Evolutionary conservation across 2,888 invertebrate species (phyloP), one percentile per base, ranked within the genome.

Genomic region (Apomyelois bistriatella): DNA sequence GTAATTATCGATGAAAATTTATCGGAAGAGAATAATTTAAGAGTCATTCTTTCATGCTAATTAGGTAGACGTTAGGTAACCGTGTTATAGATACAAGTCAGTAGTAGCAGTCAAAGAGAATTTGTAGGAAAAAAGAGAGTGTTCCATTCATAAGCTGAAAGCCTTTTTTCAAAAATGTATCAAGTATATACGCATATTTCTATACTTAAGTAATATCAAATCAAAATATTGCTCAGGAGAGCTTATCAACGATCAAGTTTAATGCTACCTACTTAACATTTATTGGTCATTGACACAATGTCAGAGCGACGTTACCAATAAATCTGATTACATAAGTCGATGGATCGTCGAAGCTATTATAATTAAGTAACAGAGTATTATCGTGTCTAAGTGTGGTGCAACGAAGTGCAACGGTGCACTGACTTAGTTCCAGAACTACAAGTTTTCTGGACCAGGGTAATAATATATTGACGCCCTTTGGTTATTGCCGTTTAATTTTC

Each of bases 331-430:
- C 15, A 36, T 30, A 48, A 22, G 48, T 17, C 28, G 32, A 35
- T 41, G 32, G 40, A 22, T 37, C 35, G 37, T 37, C 37, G 35
- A 47, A 41, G 41, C 41, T 40, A 40, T 16, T 47, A 53, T 47
- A 46, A 46, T 46, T 46, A 32, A 46, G 53, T 37, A 16, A 53
- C 52, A 9, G 16, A 13, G 46, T 32, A 53, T 53, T 48, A 49
- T 49, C 53, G 17, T 16, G 40, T 42, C 53, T 17, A 43, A n/a
- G 53, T 48, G 30, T 53, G 53, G 38, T 43, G 53, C 37, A 53
- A 53, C 16, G 40, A 40, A 13, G 16, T 42, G 42, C 46, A 46
- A 15, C 32, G 32, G 42, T 43, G 42, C 42, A 28, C 32, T 16
- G 35, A 22, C 12, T n/a, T n/a, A n/a, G 40, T 40, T 15, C 40